Conservation (phyloP, 1,140 invertebrate genomes). For the Hypothenemus hampei region DNA sequence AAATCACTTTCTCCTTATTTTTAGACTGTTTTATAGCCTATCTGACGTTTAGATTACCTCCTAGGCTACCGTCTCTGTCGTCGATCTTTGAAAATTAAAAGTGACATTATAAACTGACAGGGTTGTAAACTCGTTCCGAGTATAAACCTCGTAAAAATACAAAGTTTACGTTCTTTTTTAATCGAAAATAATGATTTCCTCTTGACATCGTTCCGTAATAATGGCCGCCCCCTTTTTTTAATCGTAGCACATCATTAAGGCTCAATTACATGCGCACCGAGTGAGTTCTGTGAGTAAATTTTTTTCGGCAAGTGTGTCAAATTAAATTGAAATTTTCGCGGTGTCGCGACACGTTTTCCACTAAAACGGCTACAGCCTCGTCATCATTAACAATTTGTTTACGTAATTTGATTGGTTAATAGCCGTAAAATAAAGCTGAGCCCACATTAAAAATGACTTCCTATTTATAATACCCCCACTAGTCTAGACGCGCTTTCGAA, state of each 20-base stretch:
- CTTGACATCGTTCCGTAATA: no score
- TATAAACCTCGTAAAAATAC: background rate
- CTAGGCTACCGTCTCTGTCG: no score
- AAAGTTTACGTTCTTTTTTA: background rate
- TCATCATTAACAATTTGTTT: no score
- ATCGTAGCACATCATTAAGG: background rate
- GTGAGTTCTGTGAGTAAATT: background rate
- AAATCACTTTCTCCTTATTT: no score
- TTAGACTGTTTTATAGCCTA: no score
- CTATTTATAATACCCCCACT: no score
- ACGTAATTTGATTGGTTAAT: no score
- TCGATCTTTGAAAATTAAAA: constrained; percentile 10
- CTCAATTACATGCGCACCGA: background rate
- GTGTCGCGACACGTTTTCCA: background rate
- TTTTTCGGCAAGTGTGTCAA: background rate
- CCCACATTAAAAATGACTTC: no score
- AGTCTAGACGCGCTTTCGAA: no score
- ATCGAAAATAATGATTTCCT: constrained; percentile 2
- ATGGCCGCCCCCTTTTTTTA: no score
- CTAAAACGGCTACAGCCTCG: background rate
- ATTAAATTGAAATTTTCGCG: background rate
- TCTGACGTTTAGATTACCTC: no score
- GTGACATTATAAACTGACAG: constrained; percentile 4
- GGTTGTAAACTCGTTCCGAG: background rate
- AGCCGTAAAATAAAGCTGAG: no score